Conservation (phyloP, 2,797 vertebrate species). For the Halcyon leucocephala region DNA sequence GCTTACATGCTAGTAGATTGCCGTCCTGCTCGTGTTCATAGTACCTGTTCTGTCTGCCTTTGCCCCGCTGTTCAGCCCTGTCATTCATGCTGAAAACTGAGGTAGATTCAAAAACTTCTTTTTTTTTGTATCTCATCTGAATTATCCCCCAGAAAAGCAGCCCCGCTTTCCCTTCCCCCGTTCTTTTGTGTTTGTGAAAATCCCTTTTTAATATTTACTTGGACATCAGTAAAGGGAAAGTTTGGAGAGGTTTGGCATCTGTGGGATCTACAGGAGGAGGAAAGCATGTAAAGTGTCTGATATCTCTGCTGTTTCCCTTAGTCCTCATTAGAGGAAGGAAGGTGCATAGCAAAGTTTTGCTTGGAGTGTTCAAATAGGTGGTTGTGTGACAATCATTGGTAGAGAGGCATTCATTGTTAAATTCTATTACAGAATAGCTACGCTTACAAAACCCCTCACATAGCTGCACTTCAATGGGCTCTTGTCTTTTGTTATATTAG, state of each 20-base stretch:
- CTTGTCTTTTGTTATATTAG: neutral
- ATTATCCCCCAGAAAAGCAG: neutral
- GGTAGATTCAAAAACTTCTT: neutral
- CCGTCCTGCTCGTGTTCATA: neutral
- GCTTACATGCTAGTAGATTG: neutral
- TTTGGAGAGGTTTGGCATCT: neutral
- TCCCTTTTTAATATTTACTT: neutral
- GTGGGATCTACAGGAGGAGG: neutral
- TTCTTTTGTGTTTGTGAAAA: neutral
- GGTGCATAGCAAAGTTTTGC: neutral
- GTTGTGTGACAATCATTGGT: neutral
- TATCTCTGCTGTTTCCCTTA: neutral
- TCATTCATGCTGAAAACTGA: neutral
- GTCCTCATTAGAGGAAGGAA: neutral
- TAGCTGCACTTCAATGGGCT: neutral
- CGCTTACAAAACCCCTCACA: neutral
- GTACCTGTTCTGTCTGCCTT: neutral
- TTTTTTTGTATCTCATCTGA: neutral
- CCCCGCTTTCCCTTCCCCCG: neutral
- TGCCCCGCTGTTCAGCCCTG: neutral
- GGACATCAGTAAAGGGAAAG: neutral
- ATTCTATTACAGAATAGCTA: neutral
- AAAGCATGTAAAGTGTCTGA: neutral
- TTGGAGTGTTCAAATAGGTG: neutral
- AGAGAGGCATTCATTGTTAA: neutral